A percentile compares a stretch with the other conserved stretches of the same genome.
Conservation (phyloP, 2,113 vertebrate species). For the Xiphophorus couchianus region DNA sequence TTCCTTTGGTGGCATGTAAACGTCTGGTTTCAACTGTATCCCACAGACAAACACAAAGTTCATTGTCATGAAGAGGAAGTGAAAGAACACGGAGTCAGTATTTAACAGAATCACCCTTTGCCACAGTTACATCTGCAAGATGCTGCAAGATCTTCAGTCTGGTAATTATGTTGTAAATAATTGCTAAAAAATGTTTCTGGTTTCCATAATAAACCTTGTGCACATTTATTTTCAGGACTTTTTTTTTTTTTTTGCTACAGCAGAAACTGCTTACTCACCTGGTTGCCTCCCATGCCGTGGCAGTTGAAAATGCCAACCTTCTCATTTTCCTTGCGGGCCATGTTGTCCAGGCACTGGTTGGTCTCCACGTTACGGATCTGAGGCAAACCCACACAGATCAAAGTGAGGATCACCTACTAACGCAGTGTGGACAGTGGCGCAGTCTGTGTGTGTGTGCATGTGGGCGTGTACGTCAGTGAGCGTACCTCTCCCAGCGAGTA, state of each 20-base stretch:
- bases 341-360: constrained; percentile 99
- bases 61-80: too few relatives aligned
- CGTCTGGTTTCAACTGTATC: too few relatives aligned
- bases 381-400: constrained; percentile 16
- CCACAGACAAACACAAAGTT: too few relatives aligned
- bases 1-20: too few relatives aligned
- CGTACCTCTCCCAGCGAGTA: constrained; percentile 98
- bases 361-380: constrained; percentile 98
- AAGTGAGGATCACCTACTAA: neutral
- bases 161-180: neutral
- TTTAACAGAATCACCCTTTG: too few relatives aligned
- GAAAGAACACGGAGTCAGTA: too few relatives aligned
- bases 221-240: neutral
- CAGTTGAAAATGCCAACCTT: constrained; percentile 99
- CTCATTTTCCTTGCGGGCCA: constrained; percentile 99
- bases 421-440: neutral
- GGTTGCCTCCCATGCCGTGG: constrained; percentile 99
- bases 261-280: constrained; percentile 78
- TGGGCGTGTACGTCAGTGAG: constrained; percentile 3
- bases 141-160: too few relatives aligned
- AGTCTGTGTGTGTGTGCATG: constrained; percentile 18
- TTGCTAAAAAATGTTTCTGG: neutral
- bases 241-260: neutral
- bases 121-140: too few relatives aligned
- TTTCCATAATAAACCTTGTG: neutral